Evolutionary conservation across 2,888 invertebrate genomes (phyloP).

Genomic region (Cabera pusaria): DNA sequence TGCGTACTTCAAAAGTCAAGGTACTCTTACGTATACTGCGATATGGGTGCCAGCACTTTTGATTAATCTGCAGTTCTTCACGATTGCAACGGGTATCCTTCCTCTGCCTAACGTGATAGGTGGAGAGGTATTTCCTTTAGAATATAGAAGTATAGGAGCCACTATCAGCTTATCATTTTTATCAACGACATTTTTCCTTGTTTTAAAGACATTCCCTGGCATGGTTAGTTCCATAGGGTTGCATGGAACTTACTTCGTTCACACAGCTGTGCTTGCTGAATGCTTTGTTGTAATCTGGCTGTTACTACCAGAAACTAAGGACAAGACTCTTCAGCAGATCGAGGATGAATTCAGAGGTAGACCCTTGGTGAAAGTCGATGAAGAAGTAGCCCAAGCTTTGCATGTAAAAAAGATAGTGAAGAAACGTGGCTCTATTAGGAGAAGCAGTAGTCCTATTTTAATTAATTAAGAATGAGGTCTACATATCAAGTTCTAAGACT

Average conservation of each 20-base stretch:
- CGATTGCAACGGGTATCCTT: slow-evolving; percentile 82
- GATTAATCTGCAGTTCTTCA: slow-evolving; percentile 77
- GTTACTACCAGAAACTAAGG: slow-evolving; percentile 85
- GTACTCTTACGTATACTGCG: slow-evolving; percentile 43
- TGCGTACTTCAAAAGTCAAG: slow-evolving; percentile 48
- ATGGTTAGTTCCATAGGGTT: slow-evolving; percentile 74
- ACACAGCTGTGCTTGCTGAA: slow-evolving; percentile 74
- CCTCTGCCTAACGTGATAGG: slow-evolving; percentile 87
- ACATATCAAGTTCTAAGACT: too few relatives aligned
- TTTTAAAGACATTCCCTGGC: slow-evolving; percentile 83
- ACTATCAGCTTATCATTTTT: slow-evolving; percentile 82
- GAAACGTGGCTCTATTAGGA: slow-evolving; percentile 45
- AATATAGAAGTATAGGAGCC: slow-evolving; percentile 83
- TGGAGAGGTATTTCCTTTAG: slow-evolving; percentile 86
- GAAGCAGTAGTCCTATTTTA: slow-evolving; percentile 36
- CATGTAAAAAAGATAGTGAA: slow-evolving; percentile 42
- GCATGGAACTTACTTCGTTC: slow-evolving; percentile 81
- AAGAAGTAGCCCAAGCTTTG: slow-evolving; percentile 41
- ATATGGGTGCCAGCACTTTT: slow-evolving; percentile 70
- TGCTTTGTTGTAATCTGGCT: slow-evolving; percentile 78
- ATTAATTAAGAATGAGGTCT: slow-evolving; percentile 1
- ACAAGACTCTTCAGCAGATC: slow-evolving; percentile 85
- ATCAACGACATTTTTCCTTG: slow-evolving; percentile 81
- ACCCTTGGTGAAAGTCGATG: slow-evolving; percentile 32
- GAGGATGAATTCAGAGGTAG: slow-evolving; percentile 76